These are phyloP conservation scores for Lagocephalus sceleratus DNA, from an alignment of 2,797 vertebrate genomes.

Conservation along the genomic window DNA sequence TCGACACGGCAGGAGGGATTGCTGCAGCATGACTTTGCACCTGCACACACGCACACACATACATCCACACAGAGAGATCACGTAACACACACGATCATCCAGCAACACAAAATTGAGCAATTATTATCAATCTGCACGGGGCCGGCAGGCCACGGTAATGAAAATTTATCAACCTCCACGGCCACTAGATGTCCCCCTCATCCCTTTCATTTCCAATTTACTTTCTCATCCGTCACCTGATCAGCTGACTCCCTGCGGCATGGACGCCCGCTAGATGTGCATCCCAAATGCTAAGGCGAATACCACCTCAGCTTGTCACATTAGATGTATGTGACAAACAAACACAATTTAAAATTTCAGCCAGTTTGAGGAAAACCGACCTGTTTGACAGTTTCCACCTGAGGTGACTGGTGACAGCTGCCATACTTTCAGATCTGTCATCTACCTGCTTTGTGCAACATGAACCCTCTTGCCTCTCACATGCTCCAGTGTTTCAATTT, in stretches of 20 bases:
- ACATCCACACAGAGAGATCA: slow-evolving; percentile 8
- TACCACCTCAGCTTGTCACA: slow-evolving; percentile 10
- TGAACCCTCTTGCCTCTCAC: not conserved
- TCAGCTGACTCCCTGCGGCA: slow-evolving; percentile 25
- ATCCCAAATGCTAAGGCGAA: slow-evolving; percentile 6
- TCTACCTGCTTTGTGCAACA: not conserved
- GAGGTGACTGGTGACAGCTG: no score
- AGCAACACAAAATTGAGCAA: slow-evolving; percentile 45
- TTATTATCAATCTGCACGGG: slow-evolving; percentile 49
- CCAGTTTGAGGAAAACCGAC: slow-evolving; percentile 1
- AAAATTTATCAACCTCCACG: slow-evolving; percentile 29
- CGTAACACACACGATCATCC: slow-evolving; percentile 20
- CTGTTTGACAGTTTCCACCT: not conserved
- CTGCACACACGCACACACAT: slow-evolving; percentile 10
- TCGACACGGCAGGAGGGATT: slow-evolving; percentile 11
- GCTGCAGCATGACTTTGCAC: slow-evolving; percentile 41
- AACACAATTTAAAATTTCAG: not conserved
- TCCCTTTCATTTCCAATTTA: slow-evolving; percentile 59
- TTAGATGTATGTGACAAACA: not conserved
- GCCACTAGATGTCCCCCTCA: slow-evolving; percentile 73
- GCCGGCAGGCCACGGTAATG: slow-evolving; percentile 34
- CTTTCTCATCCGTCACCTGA: slow-evolving; percentile 35
- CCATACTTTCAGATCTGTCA: no score
- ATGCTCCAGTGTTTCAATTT: slow-evolving; percentile 31
- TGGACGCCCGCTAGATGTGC: slow-evolving; percentile 10